phyloP scores from a whole-genome alignment of 2,888 invertebrate genomes.

The Elaeidobius kamerunicus region DNA sequence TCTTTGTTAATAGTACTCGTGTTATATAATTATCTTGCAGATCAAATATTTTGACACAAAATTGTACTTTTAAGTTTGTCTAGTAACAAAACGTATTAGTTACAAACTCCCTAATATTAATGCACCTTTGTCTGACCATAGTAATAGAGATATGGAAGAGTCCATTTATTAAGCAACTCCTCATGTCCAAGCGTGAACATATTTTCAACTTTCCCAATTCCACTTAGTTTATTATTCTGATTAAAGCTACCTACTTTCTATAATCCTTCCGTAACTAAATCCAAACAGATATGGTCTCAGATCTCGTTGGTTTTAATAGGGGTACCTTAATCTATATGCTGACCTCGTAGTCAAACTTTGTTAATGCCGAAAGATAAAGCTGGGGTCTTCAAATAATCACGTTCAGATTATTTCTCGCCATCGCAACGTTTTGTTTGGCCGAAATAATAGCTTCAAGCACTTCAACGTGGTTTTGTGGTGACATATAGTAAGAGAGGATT shows the following conservation, averaged over 20 bases:
- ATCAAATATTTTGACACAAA: too few species aligned
- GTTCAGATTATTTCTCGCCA: neutral
- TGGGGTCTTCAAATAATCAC: conserved; percentile 11
- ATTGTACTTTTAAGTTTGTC: too few species aligned
- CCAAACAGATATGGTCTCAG: conserved; percentile 21
- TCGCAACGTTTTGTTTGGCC: neutral
- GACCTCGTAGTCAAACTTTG: conserved; percentile 20
- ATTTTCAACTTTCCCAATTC: conserved; percentile 3
- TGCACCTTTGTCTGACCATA: too few species aligned
- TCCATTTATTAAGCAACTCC: too few species aligned
- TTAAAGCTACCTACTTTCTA: conserved; percentile 12
- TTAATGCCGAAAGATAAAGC: conserved; percentile 24
- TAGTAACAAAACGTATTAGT: too few species aligned
- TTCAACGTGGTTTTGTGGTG: neutral
- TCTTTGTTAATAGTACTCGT: too few species aligned
- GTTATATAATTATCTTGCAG: too few species aligned
- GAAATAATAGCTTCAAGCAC: neutral
- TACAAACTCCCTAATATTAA: too few species aligned
- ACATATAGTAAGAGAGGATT: too few species aligned
- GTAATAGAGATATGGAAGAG: too few species aligned
- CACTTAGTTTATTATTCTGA: conserved; percentile 9
- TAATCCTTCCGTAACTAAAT: conserved; percentile 12
- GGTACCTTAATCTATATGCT: conserved; percentile 23
- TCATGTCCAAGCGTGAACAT: neutral
- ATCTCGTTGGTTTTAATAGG: conserved; percentile 22